Evolutionary conservation across 2,113 vertebrate species (phyloP), one percentile per base, ranked within the genome.

Genomic region (Macrotis lagotis): DNA sequence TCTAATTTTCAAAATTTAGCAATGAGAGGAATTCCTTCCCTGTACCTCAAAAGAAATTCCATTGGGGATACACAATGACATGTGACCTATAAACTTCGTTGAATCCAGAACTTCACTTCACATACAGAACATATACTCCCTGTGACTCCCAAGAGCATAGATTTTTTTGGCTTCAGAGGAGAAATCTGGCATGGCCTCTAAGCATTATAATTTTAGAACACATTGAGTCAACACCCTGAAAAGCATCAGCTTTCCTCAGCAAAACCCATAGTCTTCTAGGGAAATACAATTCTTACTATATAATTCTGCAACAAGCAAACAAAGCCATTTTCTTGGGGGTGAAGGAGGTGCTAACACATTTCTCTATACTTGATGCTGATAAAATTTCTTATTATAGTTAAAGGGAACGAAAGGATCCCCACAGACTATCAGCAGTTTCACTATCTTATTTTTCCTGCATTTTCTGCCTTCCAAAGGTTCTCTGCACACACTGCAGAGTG

Each of bases 61-160:
- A 94, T 48, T 51, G 11, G 51, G 59, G 66, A 50, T 88, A 90
- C 16, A 51, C 91, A 49, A 24, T 0, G 37, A 90, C 55, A 48
- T 19, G 83, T 44, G 44, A 50, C 44, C 55, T 92, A 25, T 88
- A 90, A 93, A 92, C 8, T 53, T 28, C 51, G 49, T 93, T 52
- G 24, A 74, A 88, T 91, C 49, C 90, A 89, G 83, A 90, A 94
- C 90, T 88, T 96, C 44, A 95, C 89, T 89, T 50, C 89, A 94
- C 51, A 91, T n/a, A 92, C 50, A 55, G 93, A n/a, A 92, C 89
- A 52, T 19, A 11, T n/a, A 83, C 2, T 83, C 66, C 7, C 5
- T 83, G 5, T 24, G n/a, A 83, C 37, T 83, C 66, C 37, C n/a
- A 24, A 83, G 37, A 44, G 25, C n/a, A 47, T 74, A 26, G 47